Base-by-base conservation (phyloP, 1,140 invertebrate genomes). In the Colletes latitarsis region DNA sequence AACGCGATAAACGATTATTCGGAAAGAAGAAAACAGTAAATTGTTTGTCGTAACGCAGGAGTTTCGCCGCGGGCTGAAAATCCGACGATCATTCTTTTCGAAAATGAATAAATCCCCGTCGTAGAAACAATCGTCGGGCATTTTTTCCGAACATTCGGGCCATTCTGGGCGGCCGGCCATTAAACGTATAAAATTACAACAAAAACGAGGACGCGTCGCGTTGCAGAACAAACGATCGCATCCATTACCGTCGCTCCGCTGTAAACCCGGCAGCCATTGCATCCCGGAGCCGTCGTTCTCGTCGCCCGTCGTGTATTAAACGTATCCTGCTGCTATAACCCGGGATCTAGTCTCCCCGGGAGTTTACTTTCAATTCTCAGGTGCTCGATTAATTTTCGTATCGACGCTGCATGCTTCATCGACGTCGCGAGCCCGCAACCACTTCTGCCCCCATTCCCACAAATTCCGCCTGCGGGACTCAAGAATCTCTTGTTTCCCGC, bases 341-440 rank as follows among this genome's bases (percentile, higher is more conserved):
- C 72, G 64, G 63, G 67, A 84, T 74, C 81, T 66, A 62, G 66
- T 70, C 58, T 64, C 78, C 41, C 1, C 46, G 70, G 79, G 21
- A n/a, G 83, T 86, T 86, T 85, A 86, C 84, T 86, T 86, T 86
- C 84, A 85, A 86, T 86, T 86, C 83, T 82, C 79, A 68, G 67
- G 71, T 74, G 79, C 68, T 79, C 84, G 80, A 85, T 86, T 86
- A 86, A 86, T 86, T 86, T 78, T 78, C 83, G 71, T 75, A 86
- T 78, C 83, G 80, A 76, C 46, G 64, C 74, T 30, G 63, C 52
- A 39, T 60, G 52, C 55, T 58, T 49, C 76, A 62, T 21, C 4
- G 68, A 14, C 55, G 30, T 57, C 72, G 21, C 30, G 12, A 57
- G n/a, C 39, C 68, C 6, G 52, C 30, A 52, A 41, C 52, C 81